Base-by-base conservation (phyloP, 2,113 vertebrate genomes). In the Aegotheles bennettii region DNA sequence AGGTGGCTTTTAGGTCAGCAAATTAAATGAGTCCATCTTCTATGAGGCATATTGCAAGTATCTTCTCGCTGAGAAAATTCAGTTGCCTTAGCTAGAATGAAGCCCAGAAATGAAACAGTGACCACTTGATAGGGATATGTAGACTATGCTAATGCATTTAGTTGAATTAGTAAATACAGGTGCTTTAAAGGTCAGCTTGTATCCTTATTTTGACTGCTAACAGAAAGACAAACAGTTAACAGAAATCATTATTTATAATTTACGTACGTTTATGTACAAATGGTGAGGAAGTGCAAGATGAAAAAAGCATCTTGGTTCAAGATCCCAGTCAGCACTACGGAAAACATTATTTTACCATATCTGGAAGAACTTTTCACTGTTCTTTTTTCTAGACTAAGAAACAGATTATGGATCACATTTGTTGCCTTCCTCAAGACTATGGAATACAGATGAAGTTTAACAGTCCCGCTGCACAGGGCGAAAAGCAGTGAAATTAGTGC, bases 381-480 rank as follows among this genome's bases (percentile, higher is more conserved):
- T 82, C 35, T 84, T 90, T 86, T 84, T 84, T 38, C 36, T 67
- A 36, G 28, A 61, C 18, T 83, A 65, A 69, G 51, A 59, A 48
- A 6, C 29, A 51, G 45, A 56, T n/a, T 84, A 40, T 3, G 16
- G 26, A 86, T 56, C 16, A 33, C 25, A 60, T 75, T 67, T 90
- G 35, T 18, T 75, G 40, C 35, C 35, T 74, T 80, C 26, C 73
- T 90, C 26, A 56, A 54, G 31, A 10, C 47, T 77, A 23, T 2
- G 31, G 56, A 92, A 83, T 24, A 80, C 15, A 81, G 63, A 90
- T 50, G 36, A 81, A 83, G 40, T 80, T 78, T 38, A 86, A 70
- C 31, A 89, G 74, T 54, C 28, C 40, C 45, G 36, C 47, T 84
- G 38, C 47, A 56, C 11, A 60, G 15, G 11, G 17, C 87, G 40